These are phyloP conservation scores for Chromobotia macracanthus DNA, from an alignment of 2,797 vertebrate species.

Conservation along the genomic window DNA sequence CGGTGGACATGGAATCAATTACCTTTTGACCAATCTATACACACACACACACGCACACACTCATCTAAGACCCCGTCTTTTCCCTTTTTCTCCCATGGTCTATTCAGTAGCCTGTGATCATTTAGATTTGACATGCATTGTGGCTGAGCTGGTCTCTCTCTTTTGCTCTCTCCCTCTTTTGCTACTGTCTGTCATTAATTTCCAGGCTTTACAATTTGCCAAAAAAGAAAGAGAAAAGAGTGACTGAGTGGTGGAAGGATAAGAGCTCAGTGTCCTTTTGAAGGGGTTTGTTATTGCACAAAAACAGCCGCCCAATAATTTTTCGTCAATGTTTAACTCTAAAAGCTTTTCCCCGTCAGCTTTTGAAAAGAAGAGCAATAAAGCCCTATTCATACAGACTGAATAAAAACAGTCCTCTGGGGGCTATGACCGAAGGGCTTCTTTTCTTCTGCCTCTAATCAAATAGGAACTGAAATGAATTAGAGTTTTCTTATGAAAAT, in stretches of 20 bases:
- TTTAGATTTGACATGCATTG: slow-evolving; percentile 92
- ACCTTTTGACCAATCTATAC: slow-evolving; percentile 73
- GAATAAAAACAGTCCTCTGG: slow-evolving; percentile 89
- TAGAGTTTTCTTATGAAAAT: slow-evolving; percentile 93
- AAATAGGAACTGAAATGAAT: slow-evolving; percentile 93
- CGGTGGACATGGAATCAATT: slow-evolving; percentile 86
- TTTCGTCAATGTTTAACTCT: slow-evolving; percentile 92
- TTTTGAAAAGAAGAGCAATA: slow-evolving; percentile 89
- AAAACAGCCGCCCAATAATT: slow-evolving; percentile 90
- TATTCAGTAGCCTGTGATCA: slow-evolving; percentile 89
- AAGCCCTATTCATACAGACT: slow-evolving; percentile 87
- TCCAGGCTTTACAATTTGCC: slow-evolving; percentile 81
- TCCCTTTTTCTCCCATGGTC: slow-evolving; percentile 70
- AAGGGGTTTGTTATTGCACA: slow-evolving; percentile 80
- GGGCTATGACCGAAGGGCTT: slow-evolving; percentile 83
- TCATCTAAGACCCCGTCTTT: slow-evolving; percentile 57
- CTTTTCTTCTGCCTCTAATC: slow-evolving; percentile 91
- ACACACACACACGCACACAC: slow-evolving; percentile 61
- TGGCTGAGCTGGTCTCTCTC: slow-evolving; percentile 82
- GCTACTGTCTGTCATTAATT: slow-evolving; percentile 88
- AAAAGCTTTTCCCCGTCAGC: slow-evolving; percentile 91
- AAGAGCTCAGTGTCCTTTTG: slow-evolving; percentile 86
- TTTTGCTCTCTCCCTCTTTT: slow-evolving; percentile 66
- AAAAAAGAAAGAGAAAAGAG: slow-evolving; percentile 69
- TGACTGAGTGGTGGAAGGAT: slow-evolving; percentile 76